phyloP scores from a whole-genome alignment of 2,888 invertebrate species.

The Amphipoea lucens region DNA sequence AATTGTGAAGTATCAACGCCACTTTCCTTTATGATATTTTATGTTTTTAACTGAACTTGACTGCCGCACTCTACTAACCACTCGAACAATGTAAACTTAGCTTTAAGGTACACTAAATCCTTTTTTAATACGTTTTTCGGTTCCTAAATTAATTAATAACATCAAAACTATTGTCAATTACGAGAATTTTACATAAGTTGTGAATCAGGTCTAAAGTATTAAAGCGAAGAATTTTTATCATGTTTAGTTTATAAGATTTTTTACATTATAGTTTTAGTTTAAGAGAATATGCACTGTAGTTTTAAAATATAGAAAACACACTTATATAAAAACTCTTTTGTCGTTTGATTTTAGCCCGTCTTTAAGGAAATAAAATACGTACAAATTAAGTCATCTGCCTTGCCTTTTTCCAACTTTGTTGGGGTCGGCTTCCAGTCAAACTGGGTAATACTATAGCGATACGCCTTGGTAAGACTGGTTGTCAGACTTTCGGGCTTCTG shows the following conservation, averaged over 20 bases:
- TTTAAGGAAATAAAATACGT: too few relatives aligned
- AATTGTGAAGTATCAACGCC: background rate
- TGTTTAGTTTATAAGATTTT: constrained; percentile 63
- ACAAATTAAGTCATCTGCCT: too few relatives aligned
- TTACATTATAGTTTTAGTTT: constrained; percentile 56
- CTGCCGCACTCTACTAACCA: constrained; percentile 17
- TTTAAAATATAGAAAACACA: constrained; percentile 59
- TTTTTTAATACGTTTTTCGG: constrained; percentile 10
- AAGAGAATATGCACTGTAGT: constrained; percentile 65
- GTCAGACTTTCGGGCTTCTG: too few relatives aligned
- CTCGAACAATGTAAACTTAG: constrained; percentile 42
- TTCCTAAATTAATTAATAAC: constrained; percentile 8
- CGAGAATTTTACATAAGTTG: constrained; percentile 26
- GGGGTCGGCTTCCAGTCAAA: too few relatives aligned
- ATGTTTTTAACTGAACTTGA: constrained; percentile 15
- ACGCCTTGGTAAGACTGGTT: too few relatives aligned
- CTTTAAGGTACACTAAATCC: background rate
- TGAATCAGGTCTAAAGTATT: constrained; percentile 63
- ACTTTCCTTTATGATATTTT: background rate
- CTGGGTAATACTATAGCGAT: too few relatives aligned
- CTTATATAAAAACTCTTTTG: constrained; percentile 49
- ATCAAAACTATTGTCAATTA: constrained; percentile 18
- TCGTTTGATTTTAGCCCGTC: constrained; percentile 22
- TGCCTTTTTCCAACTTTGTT: too few relatives aligned
- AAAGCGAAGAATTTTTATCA: constrained; percentile 57